Conservation (phyloP, 35 echinoderm and acorn worm species). For the Anneissia japonica region DNA sequence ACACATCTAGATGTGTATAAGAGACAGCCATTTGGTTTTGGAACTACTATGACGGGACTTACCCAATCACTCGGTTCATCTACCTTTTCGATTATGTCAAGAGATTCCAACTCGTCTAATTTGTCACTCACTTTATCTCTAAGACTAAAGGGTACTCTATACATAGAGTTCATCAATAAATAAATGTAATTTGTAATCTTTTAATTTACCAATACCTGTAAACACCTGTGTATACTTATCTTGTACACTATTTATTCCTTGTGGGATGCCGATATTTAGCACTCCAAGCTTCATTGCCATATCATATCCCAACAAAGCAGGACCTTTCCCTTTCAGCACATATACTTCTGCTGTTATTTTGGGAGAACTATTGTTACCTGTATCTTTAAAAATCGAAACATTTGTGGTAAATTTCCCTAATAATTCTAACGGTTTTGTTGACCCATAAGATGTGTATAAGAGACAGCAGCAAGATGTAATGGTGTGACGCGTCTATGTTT, state of each 20-base stretch:
- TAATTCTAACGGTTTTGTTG: constrained; percentile 45
- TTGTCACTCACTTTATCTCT: constrained; percentile 29
- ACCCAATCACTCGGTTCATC: constrained; percentile 47
- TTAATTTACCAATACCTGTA: constrained; percentile 48
- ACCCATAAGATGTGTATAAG: no score
- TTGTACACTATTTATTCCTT: constrained; percentile 1
- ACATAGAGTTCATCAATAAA: constrained; percentile 49
- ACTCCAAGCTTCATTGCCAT: constrained; percentile 12
- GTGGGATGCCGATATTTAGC: constrained; percentile 15
- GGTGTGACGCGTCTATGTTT: no score
- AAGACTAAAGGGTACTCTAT: constrained; percentile 36
- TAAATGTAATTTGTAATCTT: constrained; percentile 28
- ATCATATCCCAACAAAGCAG: constrained; percentile 24
- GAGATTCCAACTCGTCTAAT: constrained; percentile 33
- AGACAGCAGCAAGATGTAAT: no score
- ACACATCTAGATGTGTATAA: constrained; percentile 39
- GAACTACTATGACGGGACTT: constrained; percentile 63
- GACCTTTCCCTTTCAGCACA: constrained; percentile 45
- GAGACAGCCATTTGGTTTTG: constrained; percentile 61
- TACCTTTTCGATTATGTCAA: constrained; percentile 55
- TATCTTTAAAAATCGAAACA: neutral
- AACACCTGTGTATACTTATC: constrained; percentile 32
- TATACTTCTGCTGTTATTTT: constrained; percentile 26
- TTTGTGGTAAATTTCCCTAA: constrained; percentile 32
- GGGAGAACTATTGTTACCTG: no score